Evolutionary conservation across 2,797 vertebrate genomes (phyloP).

Genomic region (Sebastes reedi): DNA sequence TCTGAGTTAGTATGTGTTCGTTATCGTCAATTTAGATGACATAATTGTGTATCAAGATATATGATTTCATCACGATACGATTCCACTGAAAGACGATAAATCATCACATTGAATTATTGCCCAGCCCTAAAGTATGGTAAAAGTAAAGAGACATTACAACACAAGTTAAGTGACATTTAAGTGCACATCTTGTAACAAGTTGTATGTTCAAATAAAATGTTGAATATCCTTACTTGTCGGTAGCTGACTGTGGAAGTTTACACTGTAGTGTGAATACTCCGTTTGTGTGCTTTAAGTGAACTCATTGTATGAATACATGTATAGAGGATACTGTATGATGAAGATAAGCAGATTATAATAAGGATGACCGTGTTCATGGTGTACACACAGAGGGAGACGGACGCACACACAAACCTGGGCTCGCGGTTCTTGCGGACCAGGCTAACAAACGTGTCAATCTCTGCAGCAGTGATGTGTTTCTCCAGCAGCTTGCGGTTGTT

Average conservation of each 20-base stretch:
- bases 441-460: constrained; percentile 98
- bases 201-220: not conserved
- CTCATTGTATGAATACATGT: not conserved
- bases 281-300: not conserved
- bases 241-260: not conserved
- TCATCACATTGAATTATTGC: too few relatives aligned
- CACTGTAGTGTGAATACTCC: not conserved
- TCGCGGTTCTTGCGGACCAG: constrained; percentile 98
- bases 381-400: not conserved
- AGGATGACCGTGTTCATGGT: not conserved
- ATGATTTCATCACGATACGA: too few relatives aligned
- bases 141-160: not conserved
- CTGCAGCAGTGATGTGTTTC: constrained; percentile 97
- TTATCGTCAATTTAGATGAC: too few relatives aligned
- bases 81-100: too few relatives aligned
- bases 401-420: constrained; percentile 68
- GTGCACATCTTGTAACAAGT: not conserved
- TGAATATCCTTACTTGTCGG: not conserved
- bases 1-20: too few relatives aligned
- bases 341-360: not conserved
- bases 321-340: not conserved
- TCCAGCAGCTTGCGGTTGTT: constrained; percentile 98
- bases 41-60: too few relatives aligned
- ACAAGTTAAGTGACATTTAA: not conserved
- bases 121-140: accelerated